A percentile compares a stretch with the other conserved stretches of the same genome.
These are phyloP conservation scores for Seriola dumerili DNA, from an alignment of 2,113 vertebrate genomes.

Conservation along the genomic window DNA sequence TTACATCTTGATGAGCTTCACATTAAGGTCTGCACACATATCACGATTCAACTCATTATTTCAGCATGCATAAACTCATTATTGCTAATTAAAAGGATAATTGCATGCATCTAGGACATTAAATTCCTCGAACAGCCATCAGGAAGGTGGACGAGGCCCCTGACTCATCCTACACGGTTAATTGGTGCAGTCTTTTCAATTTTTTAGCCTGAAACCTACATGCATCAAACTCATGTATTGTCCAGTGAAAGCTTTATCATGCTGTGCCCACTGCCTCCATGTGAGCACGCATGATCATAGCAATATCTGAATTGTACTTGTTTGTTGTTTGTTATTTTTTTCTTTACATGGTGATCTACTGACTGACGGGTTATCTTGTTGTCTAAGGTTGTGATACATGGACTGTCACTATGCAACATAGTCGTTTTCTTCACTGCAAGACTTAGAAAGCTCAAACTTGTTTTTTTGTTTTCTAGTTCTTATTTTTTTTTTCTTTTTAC, in stretches of 20 bases:
- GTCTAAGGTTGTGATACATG: constrained; percentile 15
- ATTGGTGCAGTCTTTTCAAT: constrained; percentile 43
- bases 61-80: constrained; percentile 84
- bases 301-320: background rate
- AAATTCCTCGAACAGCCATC: constrained; percentile 74
- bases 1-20: constrained; percentile 84
- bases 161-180: constrained; percentile 49
- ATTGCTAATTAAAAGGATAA: constrained; percentile 87
- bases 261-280: background rate
- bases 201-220: constrained; percentile 30
- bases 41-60: constrained; percentile 83
- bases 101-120: constrained; percentile 85
- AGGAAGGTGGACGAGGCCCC: constrained; percentile 66
- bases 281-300: background rate
- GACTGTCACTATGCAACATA: constrained; percentile 15
- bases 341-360: background rate
- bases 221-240: constrained; percentile 7
- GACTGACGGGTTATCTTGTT: background rate
- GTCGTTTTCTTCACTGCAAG: constrained; percentile 20
- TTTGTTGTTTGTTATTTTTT: background rate
- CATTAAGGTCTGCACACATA: constrained; percentile 81
- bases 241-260: constrained; percentile 11
- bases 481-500: background rate
- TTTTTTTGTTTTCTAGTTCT: too few species aligned
- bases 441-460: constrained; percentile 9